Base-by-base conservation (phyloP, 2,888 invertebrate species). In the Cerastoderma edule region DNA sequence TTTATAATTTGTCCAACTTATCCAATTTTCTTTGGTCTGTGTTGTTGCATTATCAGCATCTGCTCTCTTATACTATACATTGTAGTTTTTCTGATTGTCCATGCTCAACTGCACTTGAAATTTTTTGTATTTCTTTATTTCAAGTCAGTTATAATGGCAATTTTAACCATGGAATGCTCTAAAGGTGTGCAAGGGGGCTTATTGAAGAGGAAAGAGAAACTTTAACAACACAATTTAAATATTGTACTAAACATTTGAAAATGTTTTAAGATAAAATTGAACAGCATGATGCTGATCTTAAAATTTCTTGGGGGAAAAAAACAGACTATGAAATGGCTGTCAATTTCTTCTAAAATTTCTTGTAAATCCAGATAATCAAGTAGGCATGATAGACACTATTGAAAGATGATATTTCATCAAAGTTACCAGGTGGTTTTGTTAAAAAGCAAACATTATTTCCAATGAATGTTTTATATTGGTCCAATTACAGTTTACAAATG, bases 381-480 rank as follows among this genome's bases (percentile, higher is more conserved):
- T n/a, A n/a, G n/a, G n/a, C n/a, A n/a, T n/a, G n/a, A n/a, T n/a
- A n/a, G n/a, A n/a, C n/a, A n/a, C n/a, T n/a, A n/a, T 44, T 44
- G 30, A 19, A 50, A 13, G 39, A 66, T 30, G 50, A 50, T 30
- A 66, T 66, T 46, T 44, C 24, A 32, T 24, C n/a, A 50, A 13
- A 66, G 24, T n/a, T 56, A 8, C 19, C 28, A 19, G 27, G n/a
- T 27, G 66, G 66, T n/a, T 70, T 63, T 48, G 63, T 70, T 63
- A 33, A 63, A 3, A 63, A 60, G 63, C 46, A 48, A 10, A 30
- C n/a, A n/a, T 27, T 44, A 13, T n/a, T 33, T 0, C 60, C 60
- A 5, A 19, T n/a, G n/a, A n/a, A n/a, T n/a, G n/a, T n/a, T n/a
- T n/a, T n/a, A n/a, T n/a, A n/a, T n/a, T n/a, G n/a, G 28, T 24